phyloP scores from a whole-genome alignment of 2,797 vertebrate species.

The Gymnothorax javanicus region DNA sequence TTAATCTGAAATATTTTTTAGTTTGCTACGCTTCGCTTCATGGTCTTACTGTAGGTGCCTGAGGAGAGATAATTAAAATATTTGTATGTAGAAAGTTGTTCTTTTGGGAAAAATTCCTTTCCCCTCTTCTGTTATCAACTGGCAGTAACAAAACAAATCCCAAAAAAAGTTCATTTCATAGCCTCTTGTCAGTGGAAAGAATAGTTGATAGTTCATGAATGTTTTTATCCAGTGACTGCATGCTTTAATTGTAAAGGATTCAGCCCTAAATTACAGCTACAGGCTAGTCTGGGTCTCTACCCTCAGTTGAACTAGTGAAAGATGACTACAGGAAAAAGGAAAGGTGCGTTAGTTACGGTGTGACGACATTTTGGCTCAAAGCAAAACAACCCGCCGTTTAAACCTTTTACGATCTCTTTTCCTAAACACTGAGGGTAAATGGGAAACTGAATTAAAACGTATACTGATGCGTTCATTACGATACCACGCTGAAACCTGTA shows the following conservation, averaged over 20 bases:
- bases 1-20: neutral
- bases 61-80: neutral
- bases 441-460: slow-evolving; percentile 16
- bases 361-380: neutral
- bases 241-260: neutral
- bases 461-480: neutral
- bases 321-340: neutral
- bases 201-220: slow-evolving; percentile 16
- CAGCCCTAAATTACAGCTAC: slow-evolving; percentile 12
- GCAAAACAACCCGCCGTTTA: neutral
- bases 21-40: neutral
- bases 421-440: neutral
- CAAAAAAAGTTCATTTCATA: slow-evolving; percentile 27
- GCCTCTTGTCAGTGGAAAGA: neutral
- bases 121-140: neutral
- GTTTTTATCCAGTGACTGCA: slow-evolving; percentile 27
- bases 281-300: neutral
- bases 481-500: neutral
- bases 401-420: neutral
- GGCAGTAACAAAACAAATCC: slow-evolving; percentile 27
- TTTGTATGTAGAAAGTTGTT: slow-evolving; percentile 1
- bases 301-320: slow-evolving; percentile 20
- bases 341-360: neutral
- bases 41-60: neutral
- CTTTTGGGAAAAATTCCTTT: neutral